Evolutionary conservation across 2,888 invertebrate species (phyloP), one percentile per base, ranked within the genome.

Genomic region (Helobdella robusta): DNA sequence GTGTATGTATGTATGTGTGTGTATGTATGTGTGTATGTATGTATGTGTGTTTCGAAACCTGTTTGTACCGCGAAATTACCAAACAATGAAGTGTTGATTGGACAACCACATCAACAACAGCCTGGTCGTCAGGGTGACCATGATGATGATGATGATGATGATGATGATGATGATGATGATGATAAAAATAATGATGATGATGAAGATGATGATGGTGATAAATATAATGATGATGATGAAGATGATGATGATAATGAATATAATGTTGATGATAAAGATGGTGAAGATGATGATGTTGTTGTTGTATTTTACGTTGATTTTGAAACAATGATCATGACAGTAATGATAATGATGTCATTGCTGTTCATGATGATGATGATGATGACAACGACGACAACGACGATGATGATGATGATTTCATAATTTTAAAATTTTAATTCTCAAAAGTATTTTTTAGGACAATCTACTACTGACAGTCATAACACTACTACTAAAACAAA

Each of bases 141-240:
- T n/a, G n/a, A n/a, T n/a, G n/a, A n/a, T 18, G 48, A 48, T 48
- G 48, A 48, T 6, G n/a, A 56, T 56, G 30, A 30, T 4, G 18
- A 30, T 8, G 6, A 52, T 30, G 59, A 59, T 30, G 34, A 35
- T 6, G 30, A 59, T 59, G 59, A 59, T 59, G 59, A 32, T 30
- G 32, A 18, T 4, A 23, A 59, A 2, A 23, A 59, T 2, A 59
- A 32, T 1, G n/a, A 25, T 20, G 3, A 25, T 28, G 18, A 2
- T 4, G 18, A 25, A 23, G 2, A 2, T 54, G 18, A 18, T 20
- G 1, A 20, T 54, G 8, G 28, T 25, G 18, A 28, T 28, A 25
- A 23, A 4, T 32, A 0, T 59, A 0, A 2, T 3, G 3, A 35
- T 35, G 59, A 23, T 35, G 36, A 35, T 20, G 59, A 28, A 32